Evolutionary conservation across 2,113 vertebrate genomes (phyloP), one percentile per base, ranked within the genome.

Genomic region (Atrichornis clamosus): DNA sequence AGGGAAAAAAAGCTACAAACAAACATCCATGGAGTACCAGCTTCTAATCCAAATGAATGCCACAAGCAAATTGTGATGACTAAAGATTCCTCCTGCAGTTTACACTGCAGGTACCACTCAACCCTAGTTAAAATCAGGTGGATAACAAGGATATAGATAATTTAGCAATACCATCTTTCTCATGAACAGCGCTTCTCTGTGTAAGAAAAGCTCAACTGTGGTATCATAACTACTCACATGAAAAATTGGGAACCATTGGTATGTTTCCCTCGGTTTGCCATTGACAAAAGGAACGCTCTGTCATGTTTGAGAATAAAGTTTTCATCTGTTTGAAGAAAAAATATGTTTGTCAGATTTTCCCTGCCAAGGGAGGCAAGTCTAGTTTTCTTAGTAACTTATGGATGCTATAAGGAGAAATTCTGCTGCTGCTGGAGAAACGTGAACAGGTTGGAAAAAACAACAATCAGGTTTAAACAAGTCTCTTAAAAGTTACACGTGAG

Each of bases 291-390:
- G 98, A 99, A 99, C 89, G 99, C 99, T 98, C 98, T 98, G 98
- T 99, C 99, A 88, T 99, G 99, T 99, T 99, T 99, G 98, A 99
- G 99, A 98, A 98, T 98, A 98, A 99, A 99, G 98, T 99, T 99
- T 98, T 99, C 99, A 97, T 99, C 99, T 99, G 99, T 98, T 97
- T 98, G 68, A 97, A 97, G 97, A 98, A 97, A 98, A 97, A 98
- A 97, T 90, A 88, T 92, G 95, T 96, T 95, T 93, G 88, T 97
- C 81, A 98, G 97, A 81, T 90, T 88, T 72, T 84, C 42, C 88
- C 90, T 56, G 85, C 33, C 72, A 63, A 81, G 20, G 52, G 90
- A 90, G 6, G 23, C 76, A 83, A 59, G 53, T 30, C 41, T 87
- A 80, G 84, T 85, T 91, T 86, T 96, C 93, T 98, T 74, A 97